phyloP scores from a whole-genome alignment of 92 coral and sea anemone genomes.

The Heliopora coerulea region DNA sequence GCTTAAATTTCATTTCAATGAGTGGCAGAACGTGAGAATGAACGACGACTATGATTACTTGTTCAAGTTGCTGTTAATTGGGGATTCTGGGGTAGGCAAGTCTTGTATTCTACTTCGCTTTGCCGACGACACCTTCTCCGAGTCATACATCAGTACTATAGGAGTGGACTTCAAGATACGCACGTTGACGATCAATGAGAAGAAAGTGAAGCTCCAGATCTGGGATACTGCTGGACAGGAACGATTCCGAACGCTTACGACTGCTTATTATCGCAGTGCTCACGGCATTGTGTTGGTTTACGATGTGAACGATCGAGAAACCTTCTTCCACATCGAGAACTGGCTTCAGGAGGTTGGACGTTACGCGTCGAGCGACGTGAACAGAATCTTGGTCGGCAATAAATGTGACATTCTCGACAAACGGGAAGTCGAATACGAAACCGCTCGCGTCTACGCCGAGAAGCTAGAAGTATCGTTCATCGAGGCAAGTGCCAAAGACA shows the following conservation, averaged over 20 bases:
- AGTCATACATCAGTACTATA: conserved; percentile 91
- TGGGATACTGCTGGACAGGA: conserved; percentile 99
- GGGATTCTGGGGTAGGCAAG: conserved; percentile 99
- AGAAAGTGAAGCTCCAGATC: conserved; percentile 80
- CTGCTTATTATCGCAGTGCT: conserved; percentile 98
- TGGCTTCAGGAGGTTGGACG: conserved; percentile 86
- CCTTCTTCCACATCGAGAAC: conserved; percentile 73
- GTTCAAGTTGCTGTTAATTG: conserved; percentile 86
- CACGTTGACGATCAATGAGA: conserved; percentile 73
- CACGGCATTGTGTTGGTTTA: conserved; percentile 90
- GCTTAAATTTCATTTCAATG: not conserved
- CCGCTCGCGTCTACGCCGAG: conserved; percentile 81
- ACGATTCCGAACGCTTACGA: conserved; percentile 88
- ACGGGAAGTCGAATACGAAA: conserved; percentile 76
- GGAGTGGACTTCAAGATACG: conserved; percentile 99
- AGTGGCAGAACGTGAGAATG: conserved; percentile 43
- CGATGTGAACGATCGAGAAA: conserved; percentile 87
- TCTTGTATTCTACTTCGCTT: conserved; percentile 95
- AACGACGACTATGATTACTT: conserved; percentile 93
- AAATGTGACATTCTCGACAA: conserved; percentile 82
- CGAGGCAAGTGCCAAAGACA: conserved; percentile 95
- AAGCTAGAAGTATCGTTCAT: conserved; percentile 75
- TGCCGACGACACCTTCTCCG: conserved; percentile 95
- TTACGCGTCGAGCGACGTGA: conserved; percentile 88
- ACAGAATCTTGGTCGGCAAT: conserved; percentile 84